These are phyloP conservation scores for Cyphomyrmex costatus DNA, from an alignment of 1,140 invertebrate genomes.

Conservation along the genomic window DNA sequence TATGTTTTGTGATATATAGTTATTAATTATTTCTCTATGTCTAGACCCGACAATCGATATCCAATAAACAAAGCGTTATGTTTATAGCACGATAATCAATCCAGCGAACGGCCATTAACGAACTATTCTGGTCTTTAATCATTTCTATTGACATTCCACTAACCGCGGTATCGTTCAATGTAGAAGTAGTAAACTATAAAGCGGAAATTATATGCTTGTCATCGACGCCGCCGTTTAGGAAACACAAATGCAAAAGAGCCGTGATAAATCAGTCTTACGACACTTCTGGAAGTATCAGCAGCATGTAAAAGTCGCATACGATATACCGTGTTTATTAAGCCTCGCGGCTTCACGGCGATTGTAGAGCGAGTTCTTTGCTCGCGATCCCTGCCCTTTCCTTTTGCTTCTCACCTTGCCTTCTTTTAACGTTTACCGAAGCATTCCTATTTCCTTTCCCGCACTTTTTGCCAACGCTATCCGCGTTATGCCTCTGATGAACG, in stretches of 20 bases:
- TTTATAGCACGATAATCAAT: constrained; percentile 28
- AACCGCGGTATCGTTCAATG: background rate
- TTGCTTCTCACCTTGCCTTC: constrained; percentile 66
- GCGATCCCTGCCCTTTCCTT: constrained; percentile 64
- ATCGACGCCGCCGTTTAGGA: constrained; percentile 28
- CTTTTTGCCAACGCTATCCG: background rate
- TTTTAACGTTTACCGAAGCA: constrained; percentile 42
- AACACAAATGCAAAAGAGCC: constrained; percentile 43
- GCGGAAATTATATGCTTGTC: constrained; percentile 54
- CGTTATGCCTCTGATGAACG: background rate
- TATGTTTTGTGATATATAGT: background rate
- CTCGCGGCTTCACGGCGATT: constrained; percentile 40
- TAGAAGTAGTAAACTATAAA: background rate
- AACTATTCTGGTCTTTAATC: constrained; percentile 36
- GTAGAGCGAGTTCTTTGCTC: constrained; percentile 45
- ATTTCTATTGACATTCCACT: constrained; percentile 33
- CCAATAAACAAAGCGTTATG: constrained; percentile 18
- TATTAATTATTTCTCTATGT: constrained; percentile 30
- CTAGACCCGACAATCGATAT: constrained; percentile 17
- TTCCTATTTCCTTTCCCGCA: constrained; percentile 35
- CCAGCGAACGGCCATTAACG: background rate
- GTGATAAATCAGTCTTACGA: constrained; percentile 56
- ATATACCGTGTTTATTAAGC: background rate
- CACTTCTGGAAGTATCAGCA: constrained; percentile 43
- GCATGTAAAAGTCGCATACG: constrained; percentile 8